Evolutionary conservation across 2,888 invertebrate genomes (phyloP), one percentile per base, ranked within the genome.

Genomic region (Rugalucina vietnamica): DNA sequence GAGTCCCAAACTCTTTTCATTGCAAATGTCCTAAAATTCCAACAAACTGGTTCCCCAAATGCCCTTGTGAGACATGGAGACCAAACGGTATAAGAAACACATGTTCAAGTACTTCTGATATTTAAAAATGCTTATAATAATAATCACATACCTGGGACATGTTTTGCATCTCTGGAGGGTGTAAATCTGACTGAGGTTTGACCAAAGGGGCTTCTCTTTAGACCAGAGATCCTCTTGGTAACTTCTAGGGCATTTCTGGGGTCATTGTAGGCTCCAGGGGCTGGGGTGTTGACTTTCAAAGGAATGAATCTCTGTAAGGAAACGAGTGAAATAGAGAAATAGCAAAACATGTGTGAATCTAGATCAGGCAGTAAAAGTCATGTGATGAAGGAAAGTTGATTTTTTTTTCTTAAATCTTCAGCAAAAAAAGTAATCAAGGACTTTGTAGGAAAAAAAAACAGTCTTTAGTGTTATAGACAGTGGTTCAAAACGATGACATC

Each of bases 211-310:
- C 94, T 94, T 79, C 93, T 89, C 81, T 95, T 95, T 69, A 95
- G 88, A 21, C 95, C 94, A 10, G 93, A 92, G 12, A 94, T 89
- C 79, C 92, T 90, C 77, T 94, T 93, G 43, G 92, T 73, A 29
- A 88, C 78, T 43, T 94, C 93, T 72, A 95, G 89, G 37, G 95
- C 94, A 65, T 92, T 91, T 65, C 94, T 86, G 1, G 95, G 95
- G 84, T 95, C 95, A 85, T 94, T 94, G 91, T 95, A 95, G 10
- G 93, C 81, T 2, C 95, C 95, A 14, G 95, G 95, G 8, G 94
- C 92, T 8, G 95, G 95, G 32, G 86, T 90, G 0, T 78, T 71
- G 18, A 88, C 87, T 76, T 92, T 93, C 37, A 88, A 60, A 4
- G 90, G 89, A 5, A 84, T 82, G 85, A 94, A 95, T 82, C 94